Conservation (phyloP, 92 coral and sea anemone species). For the Muricea muricata region DNA sequence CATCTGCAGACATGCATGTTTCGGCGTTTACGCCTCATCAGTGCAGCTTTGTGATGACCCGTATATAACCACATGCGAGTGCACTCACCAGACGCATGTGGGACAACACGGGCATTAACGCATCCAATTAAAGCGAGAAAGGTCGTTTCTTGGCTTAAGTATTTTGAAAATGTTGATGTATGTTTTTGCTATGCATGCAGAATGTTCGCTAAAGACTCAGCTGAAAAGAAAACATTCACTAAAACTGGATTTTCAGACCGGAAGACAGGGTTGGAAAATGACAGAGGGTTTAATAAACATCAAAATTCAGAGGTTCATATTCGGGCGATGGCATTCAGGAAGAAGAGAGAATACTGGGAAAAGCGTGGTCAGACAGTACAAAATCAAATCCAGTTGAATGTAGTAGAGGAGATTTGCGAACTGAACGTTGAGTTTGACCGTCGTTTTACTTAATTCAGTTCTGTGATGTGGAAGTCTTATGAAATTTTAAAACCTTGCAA, state of each 20-base stretch:
- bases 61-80: too few species aligned
- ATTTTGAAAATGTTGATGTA: constrained; percentile 52
- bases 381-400: too few species aligned
- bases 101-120: too few species aligned
- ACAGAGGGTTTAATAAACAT: constrained; percentile 61
- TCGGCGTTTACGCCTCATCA: too few species aligned
- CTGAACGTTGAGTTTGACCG: too few species aligned
- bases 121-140: constrained; percentile 57
- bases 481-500: too few species aligned
- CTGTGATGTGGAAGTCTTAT: too few species aligned
- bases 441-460: too few species aligned
- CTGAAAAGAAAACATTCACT: constrained; percentile 55
- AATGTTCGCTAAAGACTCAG: constrained; percentile 56
- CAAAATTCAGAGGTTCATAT: constrained; percentile 18
- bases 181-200: constrained; percentile 67
- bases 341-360: constrained; percentile 8
- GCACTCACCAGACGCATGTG: too few species aligned
- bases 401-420: too few species aligned
- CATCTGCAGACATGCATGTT: too few species aligned
- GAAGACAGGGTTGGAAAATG: constrained; percentile 62
- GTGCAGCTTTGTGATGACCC: too few species aligned
- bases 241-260: constrained; percentile 53
- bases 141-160: constrained; percentile 69
- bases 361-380: constrained; percentile 16
- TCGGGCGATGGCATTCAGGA: constrained; percentile 42